These are phyloP conservation scores for Argynnis bischoffii DNA, from an alignment of 2,888 invertebrate genomes.

Conservation along the genomic window DNA sequence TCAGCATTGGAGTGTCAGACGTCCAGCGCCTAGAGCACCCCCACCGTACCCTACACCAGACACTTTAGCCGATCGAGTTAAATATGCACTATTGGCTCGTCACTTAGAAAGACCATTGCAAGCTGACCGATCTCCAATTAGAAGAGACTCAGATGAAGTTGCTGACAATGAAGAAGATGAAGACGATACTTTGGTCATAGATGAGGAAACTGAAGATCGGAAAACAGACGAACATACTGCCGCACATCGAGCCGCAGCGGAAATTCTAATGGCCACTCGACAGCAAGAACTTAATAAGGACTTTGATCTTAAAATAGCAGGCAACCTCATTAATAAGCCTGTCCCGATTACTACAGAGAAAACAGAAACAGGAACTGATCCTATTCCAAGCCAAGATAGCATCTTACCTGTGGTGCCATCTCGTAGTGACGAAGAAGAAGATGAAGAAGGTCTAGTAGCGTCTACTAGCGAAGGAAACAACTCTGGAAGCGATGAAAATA, in stretches of 20 bases:
- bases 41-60: constrained; percentile 66
- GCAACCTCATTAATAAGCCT: constrained; percentile 82
- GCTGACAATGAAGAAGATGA: constrained; percentile 85
- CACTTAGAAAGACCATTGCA: constrained; percentile 85
- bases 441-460: constrained; percentile 90
- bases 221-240: constrained; percentile 67
- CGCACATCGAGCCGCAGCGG: constrained; percentile 82
- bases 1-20: constrained; percentile 92
- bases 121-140: constrained; percentile 65
- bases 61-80: constrained; percentile 77
- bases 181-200: constrained; percentile 86
- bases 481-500: constrained; percentile 91
- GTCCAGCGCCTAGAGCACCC: constrained; percentile 76
- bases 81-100: constrained; percentile 89
- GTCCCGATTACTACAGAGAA: constrained; percentile 50
- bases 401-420: constrained; percentile 83
- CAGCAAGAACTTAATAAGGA: constrained; percentile 76
- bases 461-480: constrained; percentile 92
- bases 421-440: constrained; percentile 84
- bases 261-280: constrained; percentile 79
- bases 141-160: constrained; percentile 80
- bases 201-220: constrained; percentile 80
- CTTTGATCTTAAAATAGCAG: constrained; percentile 80
- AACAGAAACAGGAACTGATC: constrained; percentile 73
- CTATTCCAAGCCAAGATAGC: constrained; percentile 84